phyloP scores from a whole-genome alignment of 2,113 vertebrate species.

The Acrocephalus arundinaceus region DNA sequence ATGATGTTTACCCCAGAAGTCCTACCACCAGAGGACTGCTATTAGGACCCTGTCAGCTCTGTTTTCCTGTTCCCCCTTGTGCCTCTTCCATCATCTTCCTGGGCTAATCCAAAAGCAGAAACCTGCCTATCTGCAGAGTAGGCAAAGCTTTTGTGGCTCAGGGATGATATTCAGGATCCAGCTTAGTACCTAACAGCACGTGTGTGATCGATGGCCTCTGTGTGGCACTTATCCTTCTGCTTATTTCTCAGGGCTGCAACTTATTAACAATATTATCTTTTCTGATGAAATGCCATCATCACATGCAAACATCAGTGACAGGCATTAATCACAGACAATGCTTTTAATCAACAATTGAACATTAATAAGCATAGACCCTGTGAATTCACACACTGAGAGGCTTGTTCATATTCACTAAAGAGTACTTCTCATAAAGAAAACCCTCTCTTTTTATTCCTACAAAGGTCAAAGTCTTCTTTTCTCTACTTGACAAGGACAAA shows the following conservation, averaged over 20 bases:
- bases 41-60: neutral
- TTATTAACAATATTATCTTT: slow-evolving; percentile 15
- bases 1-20: neutral
- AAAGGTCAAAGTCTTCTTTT: slow-evolving; percentile 74
- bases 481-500: slow-evolving; percentile 54
- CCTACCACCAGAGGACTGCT: neutral
- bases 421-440: slow-evolving; percentile 63
- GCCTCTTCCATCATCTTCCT: neutral
- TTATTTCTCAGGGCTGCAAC: slow-evolving; percentile 38
- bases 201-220: fast-evolving
- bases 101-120: neutral
- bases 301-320: slow-evolving; percentile 62
- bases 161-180: neutral
- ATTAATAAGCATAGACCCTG: slow-evolving; percentile 74
- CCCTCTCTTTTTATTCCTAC: slow-evolving; percentile 68
- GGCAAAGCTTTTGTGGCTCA: neutral
- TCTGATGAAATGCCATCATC: slow-evolving; percentile 6
- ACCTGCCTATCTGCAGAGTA: neutral
- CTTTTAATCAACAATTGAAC: slow-evolving; percentile 57
- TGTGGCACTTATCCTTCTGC: neutral
- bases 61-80: fast-evolving
- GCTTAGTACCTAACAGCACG: neutral
- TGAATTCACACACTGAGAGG: slow-evolving; percentile 68
- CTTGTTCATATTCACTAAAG: slow-evolving; percentile 67
- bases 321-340: slow-evolving; percentile 58